Evolutionary conservation across 2,113 vertebrate species (phyloP).

Genomic region (Progne subis): DNA sequence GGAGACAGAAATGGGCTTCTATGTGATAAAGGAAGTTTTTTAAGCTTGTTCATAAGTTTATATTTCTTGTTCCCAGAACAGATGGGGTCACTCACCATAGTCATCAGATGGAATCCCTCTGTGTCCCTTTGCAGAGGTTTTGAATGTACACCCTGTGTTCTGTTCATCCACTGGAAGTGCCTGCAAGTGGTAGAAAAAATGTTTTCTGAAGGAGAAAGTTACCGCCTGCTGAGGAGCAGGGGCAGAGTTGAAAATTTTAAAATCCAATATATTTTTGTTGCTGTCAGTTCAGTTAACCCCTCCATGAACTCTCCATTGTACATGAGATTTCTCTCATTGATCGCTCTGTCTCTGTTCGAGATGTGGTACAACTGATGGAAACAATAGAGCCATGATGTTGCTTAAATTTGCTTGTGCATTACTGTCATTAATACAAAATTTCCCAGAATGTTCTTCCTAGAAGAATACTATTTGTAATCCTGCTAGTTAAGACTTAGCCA

Average conservation of each 20-base stretch:
- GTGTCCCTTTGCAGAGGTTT: neutral
- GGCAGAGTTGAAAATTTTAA: neutral
- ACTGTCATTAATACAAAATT: neutral
- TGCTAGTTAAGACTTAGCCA: neutral
- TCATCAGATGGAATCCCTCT: neutral
- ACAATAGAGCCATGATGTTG: neutral
- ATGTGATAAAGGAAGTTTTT: neutral
- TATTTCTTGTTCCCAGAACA: neutral
- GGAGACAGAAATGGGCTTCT: neutral
- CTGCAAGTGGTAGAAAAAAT: neutral
- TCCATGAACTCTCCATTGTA: neutral
- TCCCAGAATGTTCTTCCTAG: neutral
- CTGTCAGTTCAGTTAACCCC: neutral
- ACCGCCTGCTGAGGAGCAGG: neutral
- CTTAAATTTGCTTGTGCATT: neutral
- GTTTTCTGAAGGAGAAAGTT: neutral
- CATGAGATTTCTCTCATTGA: neutral
- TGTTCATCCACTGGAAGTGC: neutral
- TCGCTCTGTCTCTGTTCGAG: neutral
- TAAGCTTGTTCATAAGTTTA: neutral
- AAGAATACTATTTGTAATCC: neutral
- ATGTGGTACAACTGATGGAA: neutral
- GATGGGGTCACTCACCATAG: neutral
- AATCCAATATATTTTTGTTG: neutral
- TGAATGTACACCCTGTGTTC: neutral